These are phyloP conservation scores for Calidris pugnax DNA, from an alignment of 2,113 vertebrate species.

Conservation along the genomic window DNA sequence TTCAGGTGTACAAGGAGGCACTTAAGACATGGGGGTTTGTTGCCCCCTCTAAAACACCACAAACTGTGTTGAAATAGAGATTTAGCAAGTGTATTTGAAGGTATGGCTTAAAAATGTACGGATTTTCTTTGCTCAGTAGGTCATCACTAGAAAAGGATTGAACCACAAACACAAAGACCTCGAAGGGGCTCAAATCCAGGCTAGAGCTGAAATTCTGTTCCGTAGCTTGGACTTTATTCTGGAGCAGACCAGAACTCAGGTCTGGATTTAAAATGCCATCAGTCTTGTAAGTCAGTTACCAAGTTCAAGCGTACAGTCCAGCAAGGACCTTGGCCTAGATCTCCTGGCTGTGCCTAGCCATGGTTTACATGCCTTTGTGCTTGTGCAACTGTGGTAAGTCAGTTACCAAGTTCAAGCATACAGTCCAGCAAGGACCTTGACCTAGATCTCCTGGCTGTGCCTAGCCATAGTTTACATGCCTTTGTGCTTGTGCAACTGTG, in stretches of 20 bases:
- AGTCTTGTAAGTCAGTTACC: neutral
- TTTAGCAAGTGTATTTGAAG: neutral
- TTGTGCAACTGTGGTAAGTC: neutral
- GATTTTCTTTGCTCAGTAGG: neutral
- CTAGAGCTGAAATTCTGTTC: neutral
- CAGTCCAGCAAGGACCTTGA: neutral
- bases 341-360: neutral
- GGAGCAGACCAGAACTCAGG: neutral
- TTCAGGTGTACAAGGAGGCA: neutral
- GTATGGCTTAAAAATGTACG: neutral
- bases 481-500: neutral
- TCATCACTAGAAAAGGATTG: neutral
- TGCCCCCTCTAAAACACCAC: neutral
- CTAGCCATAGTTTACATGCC: neutral
- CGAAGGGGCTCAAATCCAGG: neutral
- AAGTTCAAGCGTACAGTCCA: neutral
- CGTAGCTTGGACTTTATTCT: neutral
- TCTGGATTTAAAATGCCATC: neutral
- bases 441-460: neutral
- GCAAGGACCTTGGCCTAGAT: neutral
- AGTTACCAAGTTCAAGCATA: neutral
- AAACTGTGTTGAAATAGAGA: neutral
- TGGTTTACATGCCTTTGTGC: neutral
- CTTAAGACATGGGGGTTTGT: neutral
- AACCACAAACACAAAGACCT: neutral